Conservation (phyloP, 2,113 vertebrate species). For the Nanorana parkeri region DNA sequence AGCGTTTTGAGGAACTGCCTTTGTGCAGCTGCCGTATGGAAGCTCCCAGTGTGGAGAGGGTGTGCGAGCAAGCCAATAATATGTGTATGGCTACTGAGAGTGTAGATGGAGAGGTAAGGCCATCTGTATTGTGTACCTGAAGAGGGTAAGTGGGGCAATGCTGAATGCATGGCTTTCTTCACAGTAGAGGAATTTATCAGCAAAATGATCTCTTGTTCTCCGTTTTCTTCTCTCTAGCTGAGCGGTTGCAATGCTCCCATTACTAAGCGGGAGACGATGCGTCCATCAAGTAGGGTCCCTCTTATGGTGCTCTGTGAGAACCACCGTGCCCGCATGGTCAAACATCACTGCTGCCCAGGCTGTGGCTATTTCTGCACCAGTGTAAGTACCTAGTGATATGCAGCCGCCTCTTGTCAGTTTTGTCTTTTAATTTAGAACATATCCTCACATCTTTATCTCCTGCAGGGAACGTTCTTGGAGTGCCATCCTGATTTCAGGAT, state of each 20-base stretch:
- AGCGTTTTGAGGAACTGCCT: slow-evolving; percentile 87
- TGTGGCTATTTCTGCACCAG: slow-evolving; percentile 91
- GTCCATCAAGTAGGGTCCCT: slow-evolving; percentile 85
- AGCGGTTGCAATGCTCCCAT: slow-evolving; percentile 80
- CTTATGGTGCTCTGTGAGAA: slow-evolving; percentile 90
- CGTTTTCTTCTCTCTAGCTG: slow-evolving; percentile 67
- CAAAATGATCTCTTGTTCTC: not conserved
- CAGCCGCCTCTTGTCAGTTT: no score
- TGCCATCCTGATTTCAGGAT: slow-evolving; percentile 90
- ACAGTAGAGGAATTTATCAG: no score
- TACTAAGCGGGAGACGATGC: slow-evolving; percentile 91
- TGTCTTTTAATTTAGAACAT: no score
- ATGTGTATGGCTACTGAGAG: slow-evolving; percentile 92
- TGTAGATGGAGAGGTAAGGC: slow-evolving; percentile 84
- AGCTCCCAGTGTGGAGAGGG: slow-evolving; percentile 85
- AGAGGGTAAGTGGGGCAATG: no score
- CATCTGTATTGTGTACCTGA: no score
- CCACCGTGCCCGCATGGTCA: slow-evolving; percentile 91
- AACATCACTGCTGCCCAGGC: slow-evolving; percentile 92
- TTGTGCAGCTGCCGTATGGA: slow-evolving; percentile 94
- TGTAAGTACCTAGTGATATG: slow-evolving; percentile 66
- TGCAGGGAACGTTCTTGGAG: slow-evolving; percentile 89
- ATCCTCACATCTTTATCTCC: not conserved
- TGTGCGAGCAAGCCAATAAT: slow-evolving; percentile 73
- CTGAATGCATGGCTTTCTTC: no score